These are phyloP conservation scores for Lepilemur septentrionalis DNA, from an alignment of 2,797 vertebrate genomes.

Conservation along the genomic window DNA sequence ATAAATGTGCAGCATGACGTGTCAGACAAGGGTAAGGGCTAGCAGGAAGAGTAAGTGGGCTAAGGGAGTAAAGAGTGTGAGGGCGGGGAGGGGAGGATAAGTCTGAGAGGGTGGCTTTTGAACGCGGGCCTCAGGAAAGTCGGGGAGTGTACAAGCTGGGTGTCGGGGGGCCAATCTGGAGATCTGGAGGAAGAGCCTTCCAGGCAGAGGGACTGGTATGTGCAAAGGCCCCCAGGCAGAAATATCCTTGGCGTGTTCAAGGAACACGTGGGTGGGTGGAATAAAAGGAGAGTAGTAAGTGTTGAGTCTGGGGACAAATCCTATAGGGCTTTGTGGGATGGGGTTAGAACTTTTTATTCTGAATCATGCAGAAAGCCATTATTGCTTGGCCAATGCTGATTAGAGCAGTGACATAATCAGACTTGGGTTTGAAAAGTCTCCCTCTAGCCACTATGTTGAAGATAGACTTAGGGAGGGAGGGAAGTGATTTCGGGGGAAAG, in stretches of 20 bases:
- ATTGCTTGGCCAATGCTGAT: not conserved
- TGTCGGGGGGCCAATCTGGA: not conserved
- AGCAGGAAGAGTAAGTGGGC: not conserved
- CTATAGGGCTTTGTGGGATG: not conserved
- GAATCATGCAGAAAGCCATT: not conserved
- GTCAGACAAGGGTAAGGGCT: too few relatives aligned
- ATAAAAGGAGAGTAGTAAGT: not conserved
- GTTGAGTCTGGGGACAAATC: not conserved
- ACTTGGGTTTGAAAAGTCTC: not conserved
- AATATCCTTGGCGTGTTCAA: not conserved
- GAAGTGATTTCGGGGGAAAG: not conserved
- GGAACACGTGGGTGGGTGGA: not conserved
- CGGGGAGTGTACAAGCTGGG: not conserved
- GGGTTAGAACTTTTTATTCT: not conserved
- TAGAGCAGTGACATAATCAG: not conserved
- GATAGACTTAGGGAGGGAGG: not conserved
- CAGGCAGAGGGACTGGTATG: not conserved
- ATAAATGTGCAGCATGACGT: not conserved
- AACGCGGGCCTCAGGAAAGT: not conserved
- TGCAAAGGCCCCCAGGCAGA: not conserved
- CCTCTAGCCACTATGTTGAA: not conserved
- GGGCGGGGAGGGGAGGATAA: not conserved
- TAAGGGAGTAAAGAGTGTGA: not conserved
- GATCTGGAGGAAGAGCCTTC: not conserved
- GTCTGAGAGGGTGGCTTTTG: not conserved